These are phyloP conservation scores for Petrosia ficiformis DNA, from an alignment of 37 sponge, comb jelly and placozoan species.

Conservation along the genomic window DNA sequence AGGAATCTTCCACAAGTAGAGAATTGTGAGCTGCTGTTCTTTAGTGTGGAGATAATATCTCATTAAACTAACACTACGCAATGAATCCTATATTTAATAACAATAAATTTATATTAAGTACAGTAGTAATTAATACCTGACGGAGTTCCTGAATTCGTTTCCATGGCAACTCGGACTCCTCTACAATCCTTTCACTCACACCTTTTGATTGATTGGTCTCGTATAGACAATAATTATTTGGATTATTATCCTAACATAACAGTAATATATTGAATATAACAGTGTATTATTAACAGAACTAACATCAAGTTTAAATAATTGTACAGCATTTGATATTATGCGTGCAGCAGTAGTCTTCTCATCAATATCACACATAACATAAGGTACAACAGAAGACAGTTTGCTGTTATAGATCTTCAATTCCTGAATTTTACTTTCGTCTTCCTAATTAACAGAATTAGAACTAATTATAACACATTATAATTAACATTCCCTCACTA, in stretches of 20 bases:
- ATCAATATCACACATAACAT: background rate
- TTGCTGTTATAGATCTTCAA: background rate
- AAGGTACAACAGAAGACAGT: background rate
- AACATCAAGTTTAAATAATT: slow-evolving; percentile 2
- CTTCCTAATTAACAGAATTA: background rate
- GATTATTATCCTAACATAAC: slow-evolving; percentile 30
- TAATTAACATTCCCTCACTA: background rate
- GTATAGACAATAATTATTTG: slow-evolving; percentile 44
- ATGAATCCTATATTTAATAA: slow-evolving; percentile 20
- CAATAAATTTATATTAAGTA: background rate
- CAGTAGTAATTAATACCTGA: background rate
- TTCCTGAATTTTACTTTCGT: background rate
- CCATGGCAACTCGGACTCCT: slow-evolving; percentile 47
- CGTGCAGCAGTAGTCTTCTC: background rate
- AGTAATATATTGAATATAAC: background rate
- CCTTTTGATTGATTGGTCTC: slow-evolving; percentile 51
- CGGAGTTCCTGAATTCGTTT: background rate
- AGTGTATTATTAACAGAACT: background rate
- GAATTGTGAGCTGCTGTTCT: background rate
- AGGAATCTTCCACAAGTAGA: slow-evolving; percentile 16
- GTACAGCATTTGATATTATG: background rate
- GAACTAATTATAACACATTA: too few relatives aligned
- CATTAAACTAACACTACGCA: slow-evolving; percentile 25
- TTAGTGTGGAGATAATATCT: slow-evolving; percentile 34
- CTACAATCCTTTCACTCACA: slow-evolving; percentile 32